These are phyloP conservation scores for Eupithecia vulgata DNA, from an alignment of 2,888 invertebrate genomes.

Conservation along the genomic window DNA sequence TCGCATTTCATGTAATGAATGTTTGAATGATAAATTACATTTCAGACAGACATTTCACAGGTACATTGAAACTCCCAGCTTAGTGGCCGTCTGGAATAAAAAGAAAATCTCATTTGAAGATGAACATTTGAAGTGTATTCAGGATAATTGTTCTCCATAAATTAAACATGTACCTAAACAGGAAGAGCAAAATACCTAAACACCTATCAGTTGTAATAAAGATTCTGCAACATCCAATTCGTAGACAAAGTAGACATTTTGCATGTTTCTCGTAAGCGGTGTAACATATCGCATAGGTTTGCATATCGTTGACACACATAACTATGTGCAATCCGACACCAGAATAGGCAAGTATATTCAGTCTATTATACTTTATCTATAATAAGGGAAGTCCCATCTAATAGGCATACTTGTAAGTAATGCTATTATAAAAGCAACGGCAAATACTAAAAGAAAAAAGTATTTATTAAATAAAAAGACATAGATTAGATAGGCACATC, in stretches of 20 bases:
- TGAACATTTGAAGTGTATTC: neutral
- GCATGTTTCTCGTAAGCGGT: conserved; percentile 19
- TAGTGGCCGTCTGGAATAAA: no score
- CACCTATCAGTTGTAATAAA: neutral
- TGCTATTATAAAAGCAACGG: neutral
- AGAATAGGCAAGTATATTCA: neutral
- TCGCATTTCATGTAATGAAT: no score
- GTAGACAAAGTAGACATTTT: conserved; percentile 13
- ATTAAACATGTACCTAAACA: neutral
- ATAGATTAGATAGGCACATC: no score
- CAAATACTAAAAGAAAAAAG: no score
- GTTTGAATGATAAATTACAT: no score
- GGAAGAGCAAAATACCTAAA: neutral
- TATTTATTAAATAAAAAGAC: no score
- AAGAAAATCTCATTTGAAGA: neutral
- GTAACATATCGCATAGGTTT: conserved; percentile 26
- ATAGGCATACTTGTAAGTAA: neutral
- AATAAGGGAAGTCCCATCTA: neutral
- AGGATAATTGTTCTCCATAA: neutral
- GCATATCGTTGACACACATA: conserved; percentile 32
- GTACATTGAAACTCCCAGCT: no score
- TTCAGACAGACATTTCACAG: no score
- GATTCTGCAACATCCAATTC: conserved; percentile 7
- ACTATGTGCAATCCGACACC: neutral
- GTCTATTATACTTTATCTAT: neutral